Conservation (phyloP, 1,140 invertebrate species). For the Araneus ventricosus region DNA sequence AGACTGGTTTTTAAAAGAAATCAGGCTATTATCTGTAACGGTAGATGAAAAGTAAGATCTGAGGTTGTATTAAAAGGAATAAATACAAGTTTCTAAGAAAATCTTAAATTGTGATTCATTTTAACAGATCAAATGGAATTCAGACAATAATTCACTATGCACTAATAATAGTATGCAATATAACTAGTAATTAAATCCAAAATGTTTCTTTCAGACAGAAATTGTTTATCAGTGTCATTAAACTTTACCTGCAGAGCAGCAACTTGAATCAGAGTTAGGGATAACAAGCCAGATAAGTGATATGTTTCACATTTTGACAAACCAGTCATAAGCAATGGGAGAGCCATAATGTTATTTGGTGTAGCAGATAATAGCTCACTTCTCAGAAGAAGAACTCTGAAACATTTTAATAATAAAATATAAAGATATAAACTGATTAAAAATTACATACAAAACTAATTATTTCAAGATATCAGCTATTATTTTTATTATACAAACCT, state of each 20-base stretch:
- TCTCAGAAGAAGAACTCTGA: constrained; percentile 85
- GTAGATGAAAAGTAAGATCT: too few relatives aligned
- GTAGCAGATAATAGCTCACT: constrained; percentile 86
- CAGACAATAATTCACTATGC: too few relatives aligned
- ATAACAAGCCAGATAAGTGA: constrained; percentile 87
- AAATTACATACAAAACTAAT: neutral
- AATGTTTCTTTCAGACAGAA: too few relatives aligned
- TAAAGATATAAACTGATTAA: neutral
- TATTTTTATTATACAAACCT: constrained; percentile 48
- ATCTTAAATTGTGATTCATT: too few relatives aligned
- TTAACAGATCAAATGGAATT: too few relatives aligned
- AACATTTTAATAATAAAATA: neutral
- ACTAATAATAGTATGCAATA: too few relatives aligned
- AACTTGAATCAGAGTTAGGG: constrained; percentile 88
- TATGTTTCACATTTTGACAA: constrained; percentile 86
- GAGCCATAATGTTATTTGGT: constrained; percentile 82
- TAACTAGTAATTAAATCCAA: too few relatives aligned
- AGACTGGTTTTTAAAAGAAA: too few relatives aligned
- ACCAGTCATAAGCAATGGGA: constrained; percentile 86
- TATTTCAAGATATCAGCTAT: neutral
- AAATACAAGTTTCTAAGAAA: too few relatives aligned
- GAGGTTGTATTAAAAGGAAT: too few relatives aligned
- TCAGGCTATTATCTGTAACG: too few relatives aligned
- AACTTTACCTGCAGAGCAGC: constrained; percentile 84
- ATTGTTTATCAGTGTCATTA: too few relatives aligned